Conservation (phyloP, 2,888 invertebrate species). For the Philhelius pedissequus region DNA sequence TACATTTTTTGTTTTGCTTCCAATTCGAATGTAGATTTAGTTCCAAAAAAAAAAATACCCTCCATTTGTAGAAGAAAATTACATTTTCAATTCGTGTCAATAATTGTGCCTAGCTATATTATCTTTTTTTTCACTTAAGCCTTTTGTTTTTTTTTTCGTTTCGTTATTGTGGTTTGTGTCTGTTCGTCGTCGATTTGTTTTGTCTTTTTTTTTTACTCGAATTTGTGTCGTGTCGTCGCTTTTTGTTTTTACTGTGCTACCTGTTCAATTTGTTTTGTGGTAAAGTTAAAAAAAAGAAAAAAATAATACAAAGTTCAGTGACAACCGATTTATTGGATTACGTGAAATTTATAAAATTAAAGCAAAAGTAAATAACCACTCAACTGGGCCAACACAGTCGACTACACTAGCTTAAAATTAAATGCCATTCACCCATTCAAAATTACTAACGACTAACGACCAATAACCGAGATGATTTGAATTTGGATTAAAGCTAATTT, state of each 20-base stretch:
- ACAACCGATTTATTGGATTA: slow-evolving; percentile 57
- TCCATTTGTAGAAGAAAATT: slow-evolving; percentile 6
- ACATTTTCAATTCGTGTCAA: slow-evolving; percentile 1
- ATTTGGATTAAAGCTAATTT: neutral
- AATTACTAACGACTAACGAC: neutral
- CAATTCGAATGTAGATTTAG: slow-evolving; percentile 6
- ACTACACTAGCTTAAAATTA: neutral
- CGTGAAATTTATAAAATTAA: slow-evolving; percentile 24
- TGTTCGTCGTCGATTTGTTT: slow-evolving; percentile 10
- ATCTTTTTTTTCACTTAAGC: neutral
- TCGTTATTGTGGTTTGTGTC: slow-evolving; percentile 19
- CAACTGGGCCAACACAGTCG: neutral
- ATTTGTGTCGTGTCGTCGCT: slow-evolving; percentile 16
- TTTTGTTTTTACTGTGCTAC: slow-evolving; percentile 13
- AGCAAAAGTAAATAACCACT: slow-evolving; percentile 30
- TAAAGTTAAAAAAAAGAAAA: slow-evolving; percentile 17
- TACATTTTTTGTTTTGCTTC: neutral
- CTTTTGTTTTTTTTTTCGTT: neutral
- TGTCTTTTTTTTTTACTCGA: neutral
- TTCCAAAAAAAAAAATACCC: slow-evolving; percentile 3
- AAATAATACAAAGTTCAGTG: slow-evolving; percentile 13
- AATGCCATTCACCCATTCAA: neutral
- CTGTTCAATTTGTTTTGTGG: slow-evolving; percentile 40
- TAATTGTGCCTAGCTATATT: too few species aligned
- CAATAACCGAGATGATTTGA: neutral